Base-by-base conservation (phyloP, 1,140 invertebrate species). In the Conopomorpha cramerella region DNA sequence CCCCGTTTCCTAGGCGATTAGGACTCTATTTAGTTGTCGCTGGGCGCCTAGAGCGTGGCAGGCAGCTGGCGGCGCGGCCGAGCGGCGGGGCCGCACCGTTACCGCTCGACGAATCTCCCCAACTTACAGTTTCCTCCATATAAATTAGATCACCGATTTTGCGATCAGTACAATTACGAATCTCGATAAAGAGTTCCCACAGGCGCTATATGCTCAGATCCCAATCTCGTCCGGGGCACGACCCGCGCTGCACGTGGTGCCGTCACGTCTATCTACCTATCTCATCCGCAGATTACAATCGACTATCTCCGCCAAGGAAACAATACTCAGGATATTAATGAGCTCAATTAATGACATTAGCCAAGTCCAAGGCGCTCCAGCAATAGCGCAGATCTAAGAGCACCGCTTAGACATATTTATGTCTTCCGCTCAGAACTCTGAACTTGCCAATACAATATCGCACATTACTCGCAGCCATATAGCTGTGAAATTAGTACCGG, bases 1-100 rank as follows among this genome's bases (percentile, higher is more conserved):
- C 66, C 57, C 58, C 54, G 63, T 74, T 74, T 74, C 70, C 68
- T 56, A 64, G 66, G 71, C 70, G 70, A 74, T 74, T 74, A 74
- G 59, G 54, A 51, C 60, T 67, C 70, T 71, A 74, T 74, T 74
- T 74, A 71, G 53, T 74, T 71, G 70, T 74, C 70, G 58, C 57
- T 68, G 62, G 45, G 43, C 37, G 38, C 31, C 41, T 46, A 43
- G 57, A 67, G 49, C 59, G 4, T 23, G 19, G 19, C 19, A 23
- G 19, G 58, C 70, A 74, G 64, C 70, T 70, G 66, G 67, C 67
- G 51, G n/a, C n/a, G n/a, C n/a, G n/a, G n/a, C n/a, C n/a, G n/a
- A n/a, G n/a, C n/a, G n/a, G n/a, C n/a, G n/a, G n/a, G n/a, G n/a
- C n/a, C n/a, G n/a, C n/a, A n/a, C n/a, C n/a, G n/a, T n/a, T n/a